phyloP scores from a whole-genome alignment of 1,140 invertebrate species.

The Cherax quadricarinatus region DNA sequence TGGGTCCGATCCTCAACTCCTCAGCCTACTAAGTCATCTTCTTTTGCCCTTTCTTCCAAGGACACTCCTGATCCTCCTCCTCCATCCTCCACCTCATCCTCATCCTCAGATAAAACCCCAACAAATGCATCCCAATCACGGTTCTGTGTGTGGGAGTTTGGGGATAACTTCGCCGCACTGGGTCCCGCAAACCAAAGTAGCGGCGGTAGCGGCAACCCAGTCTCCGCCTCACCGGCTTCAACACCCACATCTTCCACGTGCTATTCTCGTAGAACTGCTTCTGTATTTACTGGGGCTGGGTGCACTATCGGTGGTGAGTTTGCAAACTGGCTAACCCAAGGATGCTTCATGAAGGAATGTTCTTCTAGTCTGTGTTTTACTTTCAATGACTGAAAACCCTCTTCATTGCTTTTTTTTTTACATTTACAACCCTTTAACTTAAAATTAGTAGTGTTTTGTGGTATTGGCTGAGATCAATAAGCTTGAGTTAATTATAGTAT shows the following conservation, averaged over 20 bases:
- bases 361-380: slow-evolving; percentile 56
- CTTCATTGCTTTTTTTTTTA: slow-evolving; percentile 44
- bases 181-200: slow-evolving; percentile 66
- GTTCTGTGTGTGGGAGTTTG: slow-evolving; percentile 73
- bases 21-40: slow-evolving; percentile 64
- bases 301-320: slow-evolving; percentile 68
- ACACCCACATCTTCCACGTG: slow-evolving; percentile 71
- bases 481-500: slow-evolving; percentile 9
- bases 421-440: slow-evolving; percentile 27
- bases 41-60: slow-evolving; percentile 51
- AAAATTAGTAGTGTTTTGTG: slow-evolving; percentile 14
- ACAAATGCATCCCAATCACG: slow-evolving; percentile 70
- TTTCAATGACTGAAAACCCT: slow-evolving; percentile 52
- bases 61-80: slow-evolving; percentile 57
- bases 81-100: slow-evolving; percentile 69
- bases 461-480: slow-evolving; percentile 21
- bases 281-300: slow-evolving; percentile 71
- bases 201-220: slow-evolving; percentile 60
- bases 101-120: slow-evolving; percentile 72
- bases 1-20: slow-evolving; percentile 64
- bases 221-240: slow-evolving; percentile 60
- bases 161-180: slow-evolving; percentile 73
- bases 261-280: slow-evolving; percentile 70
- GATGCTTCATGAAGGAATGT: slow-evolving; percentile 60
- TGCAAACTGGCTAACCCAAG: slow-evolving; percentile 62